Base-by-base conservation (phyloP, 2,797 vertebrate species). In the Enoplosus armatus region DNA sequence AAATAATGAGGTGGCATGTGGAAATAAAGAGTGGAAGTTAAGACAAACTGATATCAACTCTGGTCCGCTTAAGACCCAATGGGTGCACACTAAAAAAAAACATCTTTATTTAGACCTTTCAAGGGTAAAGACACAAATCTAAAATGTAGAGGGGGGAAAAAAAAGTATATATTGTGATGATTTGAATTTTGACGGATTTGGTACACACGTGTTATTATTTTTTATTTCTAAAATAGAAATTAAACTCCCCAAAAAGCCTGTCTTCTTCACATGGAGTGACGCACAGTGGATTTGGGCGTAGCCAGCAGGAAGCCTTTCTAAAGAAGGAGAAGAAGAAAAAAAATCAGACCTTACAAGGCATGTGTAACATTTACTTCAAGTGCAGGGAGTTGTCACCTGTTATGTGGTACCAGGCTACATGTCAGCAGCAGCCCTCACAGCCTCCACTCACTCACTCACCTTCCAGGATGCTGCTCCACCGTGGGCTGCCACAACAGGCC, bases 331-430 rank as follows among this genome's bases (percentile, higher is more conserved):
- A 43, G 12, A 41, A 31, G 66, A 85, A 77, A 72, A 79, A 72
- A 79, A 72, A 71, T 87, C 78, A 79, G 82, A 83, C 59, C 90
- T 86, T 79, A 89, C 87, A 90, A 88, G 64, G 75, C 83, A 75
- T 71, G 85, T 82, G 89, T 84, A 87, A 85, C 89, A 87, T 88
- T 90, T 69, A 74, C 84, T 88, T 87, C 85, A 89, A 82, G 76
- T 92, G 87, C 88, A 47, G 81, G 75, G 90, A 90, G 85, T 72
- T 94, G 92, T 94, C 93, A 94, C 91, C 93, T 94, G 93, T 92
- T 92, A 81, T 89, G 88, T 88, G 88, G 29, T 31, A 79, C 77
- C 78, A 83, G 83, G 82, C 70, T 76, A 11, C 81, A 83, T 87
- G 89, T 82, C 83, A 88, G 83, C 75, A 50, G 39, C 39, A 16